Conservation (phyloP, 2,113 vertebrate genomes). For the Pomatorhinus ruficollis region DNA sequence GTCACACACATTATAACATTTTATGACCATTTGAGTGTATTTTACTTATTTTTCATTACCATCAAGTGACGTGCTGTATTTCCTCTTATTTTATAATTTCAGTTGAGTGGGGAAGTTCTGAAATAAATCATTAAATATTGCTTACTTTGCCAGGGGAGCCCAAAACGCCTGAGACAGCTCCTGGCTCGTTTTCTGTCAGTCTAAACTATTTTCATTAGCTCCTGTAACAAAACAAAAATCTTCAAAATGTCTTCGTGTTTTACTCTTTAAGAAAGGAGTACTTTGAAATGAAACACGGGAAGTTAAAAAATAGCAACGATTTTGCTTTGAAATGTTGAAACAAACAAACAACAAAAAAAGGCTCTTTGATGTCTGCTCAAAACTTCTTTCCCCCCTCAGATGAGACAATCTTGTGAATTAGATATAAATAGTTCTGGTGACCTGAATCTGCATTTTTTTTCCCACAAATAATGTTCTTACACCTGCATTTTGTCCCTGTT, state of each 20-base stretch:
- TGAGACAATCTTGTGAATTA: background rate
- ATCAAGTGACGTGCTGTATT: no score
- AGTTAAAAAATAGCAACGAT: slow-evolving; percentile 24
- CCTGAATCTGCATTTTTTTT: slow-evolving; percentile 10
- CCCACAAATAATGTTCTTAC: fast-evolving
- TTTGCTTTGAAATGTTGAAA: slow-evolving; percentile 55
- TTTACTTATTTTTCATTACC: background rate
- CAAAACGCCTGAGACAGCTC: background rate
- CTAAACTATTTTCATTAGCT: slow-evolving; percentile 53
- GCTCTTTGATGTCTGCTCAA: background rate
- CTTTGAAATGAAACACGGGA: slow-evolving; percentile 38
- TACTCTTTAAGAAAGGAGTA: background rate
- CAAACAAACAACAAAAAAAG: background rate
- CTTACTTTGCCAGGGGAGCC: background rate
- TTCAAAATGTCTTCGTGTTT: slow-evolving; percentile 1
- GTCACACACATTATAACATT: fast-evolving
- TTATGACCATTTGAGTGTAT: background rate
- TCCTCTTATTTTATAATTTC: background rate
- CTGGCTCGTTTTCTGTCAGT: background rate
- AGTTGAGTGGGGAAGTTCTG: background rate
- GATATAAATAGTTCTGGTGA: slow-evolving; percentile 42
- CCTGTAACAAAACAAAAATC: slow-evolving; percentile 25
- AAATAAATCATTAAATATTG: background rate
- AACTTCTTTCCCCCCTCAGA: background rate
- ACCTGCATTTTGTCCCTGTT: background rate